Percentiles rank a stretch among this genome's conserved stretches.
These are phyloP conservation scores for Discoglossus pictus DNA, from an alignment of 2,797 vertebrate species.

Conservation along the genomic window DNA sequence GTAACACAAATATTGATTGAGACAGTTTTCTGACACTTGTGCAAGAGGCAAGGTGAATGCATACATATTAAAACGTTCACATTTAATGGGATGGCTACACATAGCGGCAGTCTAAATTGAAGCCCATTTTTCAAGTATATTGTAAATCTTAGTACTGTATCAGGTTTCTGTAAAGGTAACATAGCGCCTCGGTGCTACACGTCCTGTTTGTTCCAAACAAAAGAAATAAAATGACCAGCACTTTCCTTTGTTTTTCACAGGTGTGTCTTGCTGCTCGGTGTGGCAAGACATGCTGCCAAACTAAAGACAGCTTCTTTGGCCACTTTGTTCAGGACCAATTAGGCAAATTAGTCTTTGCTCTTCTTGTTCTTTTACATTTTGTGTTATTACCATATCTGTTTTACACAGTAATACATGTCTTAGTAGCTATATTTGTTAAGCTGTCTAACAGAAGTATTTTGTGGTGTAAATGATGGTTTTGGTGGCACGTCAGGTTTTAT, in stretches of 20 bases:
- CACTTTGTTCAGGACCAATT: constrained; percentile 72
- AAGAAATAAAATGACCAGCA: constrained; percentile 77
- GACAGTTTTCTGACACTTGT: constrained; percentile 76
- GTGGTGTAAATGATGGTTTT: constrained; percentile 94
- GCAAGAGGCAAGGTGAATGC: constrained; percentile 84
- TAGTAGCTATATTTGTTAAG: constrained; percentile 98
- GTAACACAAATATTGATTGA: constrained; percentile 69
- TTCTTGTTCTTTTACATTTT: constrained; percentile 60
- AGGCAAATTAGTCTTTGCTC: constrained; percentile 73
- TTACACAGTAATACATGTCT: background rate
- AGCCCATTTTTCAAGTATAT: constrained; percentile 97
- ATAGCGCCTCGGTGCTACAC: constrained; percentile 67
- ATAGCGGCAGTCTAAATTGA: constrained; percentile 84
- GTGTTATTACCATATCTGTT: constrained; percentile 58
- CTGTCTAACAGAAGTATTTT: constrained; percentile 89
- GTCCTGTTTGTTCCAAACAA: constrained; percentile 68
- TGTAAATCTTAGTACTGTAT: constrained; percentile 64
- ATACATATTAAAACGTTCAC: constrained; percentile 89
- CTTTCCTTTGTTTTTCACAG: constrained; percentile 70
- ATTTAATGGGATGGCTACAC: constrained; percentile 94
- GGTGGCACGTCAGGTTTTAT: constrained; percentile 97
- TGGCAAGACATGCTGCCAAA: constrained; percentile 71
- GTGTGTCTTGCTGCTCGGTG: constrained; percentile 57
- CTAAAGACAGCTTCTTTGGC: constrained; percentile 85
- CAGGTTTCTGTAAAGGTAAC: constrained; percentile 61